These are phyloP conservation scores for Portunus trituberculatus DNA, from an alignment of 1,140 invertebrate genomes.

Conservation along the genomic window DNA sequence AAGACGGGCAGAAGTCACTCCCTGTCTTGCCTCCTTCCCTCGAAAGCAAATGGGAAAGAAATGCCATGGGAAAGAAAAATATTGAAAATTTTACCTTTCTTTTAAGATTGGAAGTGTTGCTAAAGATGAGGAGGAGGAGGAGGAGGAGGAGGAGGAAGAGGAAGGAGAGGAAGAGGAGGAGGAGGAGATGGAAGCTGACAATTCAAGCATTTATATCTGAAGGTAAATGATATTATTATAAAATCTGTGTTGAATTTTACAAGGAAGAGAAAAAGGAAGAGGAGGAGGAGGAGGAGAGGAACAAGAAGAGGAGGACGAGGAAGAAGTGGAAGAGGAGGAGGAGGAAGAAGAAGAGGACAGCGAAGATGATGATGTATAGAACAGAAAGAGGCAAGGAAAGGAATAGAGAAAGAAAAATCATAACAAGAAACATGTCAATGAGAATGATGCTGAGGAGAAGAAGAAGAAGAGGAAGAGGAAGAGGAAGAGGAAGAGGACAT, in stretches of 20 bases:
- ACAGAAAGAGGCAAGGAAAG: neutral
- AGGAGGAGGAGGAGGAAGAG: too few relatives aligned
- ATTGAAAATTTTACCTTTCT: too few relatives aligned
- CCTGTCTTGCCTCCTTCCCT: too few relatives aligned
- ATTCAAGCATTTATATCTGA: too few relatives aligned
- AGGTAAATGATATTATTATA: too few relatives aligned
- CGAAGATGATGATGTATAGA: neutral
- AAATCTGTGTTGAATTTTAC: too few relatives aligned
- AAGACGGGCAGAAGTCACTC: too few relatives aligned
- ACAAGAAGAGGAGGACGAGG: neutral
- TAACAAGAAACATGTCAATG: neutral
- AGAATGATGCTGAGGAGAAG: neutral
- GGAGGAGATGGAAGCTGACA: too few relatives aligned
- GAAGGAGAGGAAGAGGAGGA: too few relatives aligned
- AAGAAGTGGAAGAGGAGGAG: neutral
- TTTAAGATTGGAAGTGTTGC: too few relatives aligned
- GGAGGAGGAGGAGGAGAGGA: neutral
- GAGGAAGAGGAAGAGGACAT: neutral
- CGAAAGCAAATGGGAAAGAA: neutral
- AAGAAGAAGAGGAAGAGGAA: neutral
- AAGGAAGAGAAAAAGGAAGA: neutral
- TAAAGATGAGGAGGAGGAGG: too few relatives aligned
- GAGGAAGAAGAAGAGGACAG: neutral
- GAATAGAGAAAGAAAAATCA: neutral
- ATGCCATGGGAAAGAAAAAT: neutral